These are phyloP conservation scores for Heterotis niloticus DNA, from an alignment of 2,113 vertebrate species.

Conservation along the genomic window DNA sequence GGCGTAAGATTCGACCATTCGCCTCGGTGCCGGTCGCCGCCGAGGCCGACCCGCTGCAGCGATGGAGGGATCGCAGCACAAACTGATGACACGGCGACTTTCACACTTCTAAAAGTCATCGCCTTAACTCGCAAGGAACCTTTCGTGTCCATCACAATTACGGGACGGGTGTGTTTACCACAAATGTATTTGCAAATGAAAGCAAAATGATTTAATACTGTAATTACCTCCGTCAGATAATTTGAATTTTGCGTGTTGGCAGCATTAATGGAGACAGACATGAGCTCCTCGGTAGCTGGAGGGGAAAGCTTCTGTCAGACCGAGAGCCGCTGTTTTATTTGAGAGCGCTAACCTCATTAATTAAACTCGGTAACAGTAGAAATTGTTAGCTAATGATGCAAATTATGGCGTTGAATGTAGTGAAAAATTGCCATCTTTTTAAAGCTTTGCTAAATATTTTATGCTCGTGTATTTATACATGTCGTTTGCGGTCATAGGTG, in stretches of 20 bases:
- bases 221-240: slow-evolving; percentile 45
- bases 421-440: slow-evolving; percentile 14
- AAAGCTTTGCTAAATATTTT: not conserved
- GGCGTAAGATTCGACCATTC: too few species aligned
- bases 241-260: slow-evolving; percentile 39
- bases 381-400: slow-evolving; percentile 33
- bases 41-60: not conserved
- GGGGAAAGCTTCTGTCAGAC: slow-evolving; percentile 28
- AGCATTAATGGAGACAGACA: slow-evolving; percentile 39
- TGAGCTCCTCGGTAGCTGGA: slow-evolving; percentile 30
- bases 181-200: slow-evolving; percentile 37
- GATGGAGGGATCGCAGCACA: not conserved
- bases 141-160: slow-evolving; percentile 35
- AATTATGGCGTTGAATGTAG: slow-evolving; percentile 16
- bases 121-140: slow-evolving; percentile 19
- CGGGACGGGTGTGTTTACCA: slow-evolving; percentile 39
- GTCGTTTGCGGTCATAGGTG: not conserved
- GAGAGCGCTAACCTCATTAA: slow-evolving; percentile 35
- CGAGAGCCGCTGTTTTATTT: slow-evolving; percentile 31
- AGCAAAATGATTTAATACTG: slow-evolving; percentile 41
- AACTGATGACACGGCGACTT: slow-evolving; percentile 23
- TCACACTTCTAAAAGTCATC: slow-evolving; percentile 34
- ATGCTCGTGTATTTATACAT: not conserved
- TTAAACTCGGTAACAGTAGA: slow-evolving; percentile 31
- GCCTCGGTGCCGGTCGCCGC: not conserved